These are phyloP conservation scores for Paraplagusia blochii DNA, from an alignment of 2,113 vertebrate genomes.

Conservation along the genomic window DNA sequence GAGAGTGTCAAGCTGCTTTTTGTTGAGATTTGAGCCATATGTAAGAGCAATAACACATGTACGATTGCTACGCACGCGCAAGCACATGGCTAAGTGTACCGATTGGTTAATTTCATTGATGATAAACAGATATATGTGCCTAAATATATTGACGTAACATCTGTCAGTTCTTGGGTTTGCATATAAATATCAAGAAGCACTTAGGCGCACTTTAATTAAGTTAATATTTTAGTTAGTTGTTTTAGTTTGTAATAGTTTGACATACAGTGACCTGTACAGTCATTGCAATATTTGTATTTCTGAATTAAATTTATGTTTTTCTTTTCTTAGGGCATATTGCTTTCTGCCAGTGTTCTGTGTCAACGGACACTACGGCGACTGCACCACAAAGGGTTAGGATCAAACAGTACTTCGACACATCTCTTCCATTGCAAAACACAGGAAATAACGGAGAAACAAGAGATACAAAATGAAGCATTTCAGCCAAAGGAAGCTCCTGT, in stretches of 20 bases:
- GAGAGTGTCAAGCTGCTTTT: not conserved
- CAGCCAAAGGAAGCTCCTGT: not conserved
- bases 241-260: no score
- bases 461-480: slow-evolving; percentile 10
- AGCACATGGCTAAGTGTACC: no score
- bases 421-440: slow-evolving; percentile 20
- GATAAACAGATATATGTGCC: no score
- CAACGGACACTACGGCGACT: slow-evolving; percentile 37
- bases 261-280: not conserved
- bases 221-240: no score
- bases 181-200: no score
- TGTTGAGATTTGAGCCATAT: not conserved
- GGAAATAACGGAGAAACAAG: slow-evolving; percentile 34
- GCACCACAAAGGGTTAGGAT: slow-evolving; percentile 20
- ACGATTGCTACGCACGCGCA: no score
- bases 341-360: slow-evolving; percentile 61
- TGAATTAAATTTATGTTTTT: slow-evolving; percentile 10
- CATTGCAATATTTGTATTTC: not conserved
- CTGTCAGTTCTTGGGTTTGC: no score
- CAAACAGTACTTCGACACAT: slow-evolving; percentile 26
- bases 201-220: no score
- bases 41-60: not conserved
- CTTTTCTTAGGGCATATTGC: slow-evolving; percentile 34
- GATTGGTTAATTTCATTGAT: no score
- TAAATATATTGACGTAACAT: no score